Evolutionary conservation across 2,888 invertebrate genomes (phyloP).

Genomic region (Hydrotaea diabolus): DNA sequence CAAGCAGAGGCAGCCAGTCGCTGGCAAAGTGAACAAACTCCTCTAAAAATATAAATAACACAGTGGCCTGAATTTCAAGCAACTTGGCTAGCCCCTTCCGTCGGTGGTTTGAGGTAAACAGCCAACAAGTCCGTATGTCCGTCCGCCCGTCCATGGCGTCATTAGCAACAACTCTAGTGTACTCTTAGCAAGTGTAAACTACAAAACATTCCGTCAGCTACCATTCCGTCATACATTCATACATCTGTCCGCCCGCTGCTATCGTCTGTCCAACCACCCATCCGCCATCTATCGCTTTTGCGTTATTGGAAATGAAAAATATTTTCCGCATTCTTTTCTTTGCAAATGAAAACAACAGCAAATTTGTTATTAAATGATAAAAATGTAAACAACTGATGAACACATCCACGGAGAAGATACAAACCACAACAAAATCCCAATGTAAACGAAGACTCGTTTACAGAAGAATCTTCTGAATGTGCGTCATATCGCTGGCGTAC

Average conservation of each 20-base stretch:
- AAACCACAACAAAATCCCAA: neutral
- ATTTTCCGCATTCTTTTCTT: conserved; percentile 26
- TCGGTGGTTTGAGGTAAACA: conserved; percentile 23
- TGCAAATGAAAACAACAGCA: neutral
- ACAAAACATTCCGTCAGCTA: neutral
- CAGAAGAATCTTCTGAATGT: neutral
- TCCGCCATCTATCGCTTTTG: neutral
- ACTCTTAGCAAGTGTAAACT: conserved; percentile 19
- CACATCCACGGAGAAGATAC: neutral
- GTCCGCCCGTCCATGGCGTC: neutral
- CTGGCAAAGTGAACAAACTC: conserved; percentile 1
- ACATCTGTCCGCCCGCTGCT: no score
- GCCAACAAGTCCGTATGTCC: neutral
- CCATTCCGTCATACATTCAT: neutral
- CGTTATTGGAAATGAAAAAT: conserved; percentile 6
- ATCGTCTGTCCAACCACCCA: neutral
- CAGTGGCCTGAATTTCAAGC: conserved; percentile 46
- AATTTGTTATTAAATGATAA: conserved; percentile 21
- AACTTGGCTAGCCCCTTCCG: conserved; percentile 6
- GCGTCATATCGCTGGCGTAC: neutral
- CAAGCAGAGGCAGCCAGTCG: neutral
- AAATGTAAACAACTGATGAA: conserved; percentile 46
- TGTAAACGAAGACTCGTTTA: neutral
- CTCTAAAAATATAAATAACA: conserved; percentile 48
- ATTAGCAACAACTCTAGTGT: neutral